Base-by-base conservation (phyloP, 2,888 invertebrate genomes). In the Syritta pipiens region DNA sequence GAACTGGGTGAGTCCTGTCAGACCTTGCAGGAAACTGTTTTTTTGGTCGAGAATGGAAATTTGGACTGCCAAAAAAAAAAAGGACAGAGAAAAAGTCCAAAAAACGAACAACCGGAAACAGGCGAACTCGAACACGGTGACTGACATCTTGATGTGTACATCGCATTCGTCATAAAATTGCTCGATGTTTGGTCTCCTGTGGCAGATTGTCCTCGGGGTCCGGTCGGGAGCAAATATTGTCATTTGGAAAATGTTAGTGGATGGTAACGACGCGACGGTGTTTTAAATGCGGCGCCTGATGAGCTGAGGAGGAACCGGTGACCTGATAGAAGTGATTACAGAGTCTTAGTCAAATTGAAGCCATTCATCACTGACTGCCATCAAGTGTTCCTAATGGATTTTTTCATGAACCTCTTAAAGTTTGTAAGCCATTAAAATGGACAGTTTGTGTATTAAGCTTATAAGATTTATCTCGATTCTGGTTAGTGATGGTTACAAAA, bases 1-100 rank as follows among this genome's bases (percentile, higher is more conserved):
- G 48, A 68, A 76, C 76, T 63, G 59, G 76, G 76, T 63, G 69
- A 63, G 63, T 46, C 30, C 37, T 53, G 55, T 24, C 37, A 17
- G 53, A 26, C 30, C 30, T 6, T 48, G 24, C n/a, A n/a, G n/a
- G n/a, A n/a, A n/a, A 19, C 17, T 40, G 14, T 24, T 20, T 6
- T 7, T 20, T 4, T 14, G 5, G 51, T 10, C 4, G 7, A 32
- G 12, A 19, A 7, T 42, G 24, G 49, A 19, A 12, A 30, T 28
- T 14, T 12, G 4, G 26, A 26, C 30, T 32, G 26, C 6, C 6
- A 19, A 28, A 6, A 59, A 59, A 26, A n/a, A 40, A 20, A 62
- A 24, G 37, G 19, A 4, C 32, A 46, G 55, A 12, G 9, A 6
- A 28, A 32, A 57, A 22, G 24, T 26, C 48, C 44, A 24, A 40